Evolutionary conservation across 1,140 invertebrate genomes (phyloP), one percentile per base, ranked within the genome.

Genomic region (Uloborus diversus): DNA sequence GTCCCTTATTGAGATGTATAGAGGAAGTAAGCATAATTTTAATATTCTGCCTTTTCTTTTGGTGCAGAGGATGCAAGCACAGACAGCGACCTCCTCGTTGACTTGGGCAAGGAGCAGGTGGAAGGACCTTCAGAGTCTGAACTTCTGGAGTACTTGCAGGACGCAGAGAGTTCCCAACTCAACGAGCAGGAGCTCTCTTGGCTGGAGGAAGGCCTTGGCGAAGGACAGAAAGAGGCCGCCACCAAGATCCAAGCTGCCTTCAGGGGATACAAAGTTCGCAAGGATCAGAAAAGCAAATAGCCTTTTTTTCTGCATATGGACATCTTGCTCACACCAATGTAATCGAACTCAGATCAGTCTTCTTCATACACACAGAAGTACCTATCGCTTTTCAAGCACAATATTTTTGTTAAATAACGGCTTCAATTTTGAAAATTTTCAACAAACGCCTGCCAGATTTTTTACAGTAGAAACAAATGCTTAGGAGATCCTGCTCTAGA

Each of bases 171-270:
- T 33, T 32, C 73, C 37, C 73, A 78, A 62, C 62, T 78, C 32
- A 66, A 61, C 17, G 73, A 65, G 28, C 59, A 78, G 49, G 73
- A 78, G 49, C 4, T 78, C 13, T 33, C 42, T 30, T 78, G 73
- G 73, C 49, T 78, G 25, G 13, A 78, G 33, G 61, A 78, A 17
- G 59, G 32, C 7, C 30, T 47, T n/a, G 37, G 59, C 17, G 53
- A n/a, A 27, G 57, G 59, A 42, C 53, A 73, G 49, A 84, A 86
- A 62, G 81, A 86, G 79, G 92, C 92, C 27, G 92, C 92, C 14
- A 91, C 90, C 3, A 93, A 91, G 84, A 93, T 94, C 65, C 93
- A 94, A 85, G 91, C 92, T 35, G 89, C 90, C 65, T 93, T 91
- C 85, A 88, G 92, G 61, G 92, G 92, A 1, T 93, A 92, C 83